Conservation (phyloP, 2,113 vertebrate genomes). For the Lipophrys pholis region DNA sequence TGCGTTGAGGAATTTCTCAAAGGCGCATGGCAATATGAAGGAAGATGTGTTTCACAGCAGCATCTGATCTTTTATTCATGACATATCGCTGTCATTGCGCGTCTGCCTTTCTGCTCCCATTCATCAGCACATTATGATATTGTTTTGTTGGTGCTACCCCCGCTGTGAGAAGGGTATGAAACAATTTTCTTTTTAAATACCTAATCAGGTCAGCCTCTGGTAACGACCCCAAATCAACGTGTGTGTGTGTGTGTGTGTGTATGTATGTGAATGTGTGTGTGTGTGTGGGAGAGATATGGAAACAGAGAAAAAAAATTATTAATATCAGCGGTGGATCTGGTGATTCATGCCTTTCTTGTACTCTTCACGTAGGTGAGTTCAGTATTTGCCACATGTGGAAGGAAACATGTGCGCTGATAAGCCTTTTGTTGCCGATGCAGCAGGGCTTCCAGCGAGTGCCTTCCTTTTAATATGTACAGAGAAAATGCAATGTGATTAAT, state of each 20-base stretch:
- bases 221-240: conserved; percentile 38
- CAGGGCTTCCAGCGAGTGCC: conserved; percentile 16
- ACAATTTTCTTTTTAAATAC: conserved; percentile 41
- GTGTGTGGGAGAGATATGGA: background rate
- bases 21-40: conserved; percentile 43
- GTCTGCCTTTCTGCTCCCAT: conserved; percentile 43
- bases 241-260: background rate
- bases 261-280: background rate
- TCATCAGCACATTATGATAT: conserved; percentile 61
- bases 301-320: background rate
- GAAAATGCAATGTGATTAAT: conserved; percentile 49
- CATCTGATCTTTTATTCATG: conserved; percentile 75
- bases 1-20: conserved; percentile 53
- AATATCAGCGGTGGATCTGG: background rate
- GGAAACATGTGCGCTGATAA: conserved; percentile 27
- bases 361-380: background rate
- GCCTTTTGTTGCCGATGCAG: conserved; percentile 30
- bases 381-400: conserved; percentile 29
- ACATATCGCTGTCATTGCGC: conserved; percentile 31
- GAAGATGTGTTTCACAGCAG: conserved; percentile 40
- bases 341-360: conserved; percentile 1
- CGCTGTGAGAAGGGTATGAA: conserved; percentile 28
- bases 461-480: conserved; percentile 52
- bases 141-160: conserved; percentile 52
- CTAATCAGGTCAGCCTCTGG: conserved; percentile 45